Base-by-base conservation (phyloP, 2,113 vertebrate species). In the Barbus barbus region DNA sequence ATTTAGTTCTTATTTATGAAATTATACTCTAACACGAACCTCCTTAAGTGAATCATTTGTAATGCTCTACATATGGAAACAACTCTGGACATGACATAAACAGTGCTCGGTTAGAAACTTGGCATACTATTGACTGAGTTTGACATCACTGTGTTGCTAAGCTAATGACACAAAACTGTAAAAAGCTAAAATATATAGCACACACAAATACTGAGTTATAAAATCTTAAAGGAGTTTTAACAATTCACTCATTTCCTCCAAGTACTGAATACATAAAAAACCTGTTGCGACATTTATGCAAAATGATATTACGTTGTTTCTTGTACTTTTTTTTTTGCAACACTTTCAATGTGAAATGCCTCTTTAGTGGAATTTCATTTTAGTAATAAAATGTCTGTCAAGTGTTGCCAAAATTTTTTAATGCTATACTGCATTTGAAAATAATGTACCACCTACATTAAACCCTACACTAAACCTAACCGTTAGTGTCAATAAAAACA, bases 1-100 rank as follows among this genome's bases (percentile, higher is more conserved):
- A 67, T 67, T 81, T 4, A 26, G 60, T 67, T 8, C 28, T 67
- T 63, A 31, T 60, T 60, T 36, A n/a, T 81, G 9, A 65, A 80
- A 44, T 63, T 65, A 12, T 60, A 65, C 14, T 46, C n/a, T 74
- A 48, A 48, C 38, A 74, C 6, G 1, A 48, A 28, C 24, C 13
- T 48, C 16, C n/a, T 48, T 8, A 46, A 48, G 38, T 26, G n/a
- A 74, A 69, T 36, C 3, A 22, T 69, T 31, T 36, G 65, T 9
- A 69, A 51, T 28, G 24, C 24, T 75, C 8, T 51, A 28, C 73
- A 28, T 31, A 75, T 31, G 44, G 26, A 75, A 48, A 46, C 33
- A 69, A 12, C 65, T 69, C 9, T 69, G 33, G 33, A 5, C 33
- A 22, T 38, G 8, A 69, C 20, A 38, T 4, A 38, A 36, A 36